Percentiles rank a stretch among this genome's conserved stretches.
phyloP scores from a whole-genome alignment of 2,113 vertebrate genomes.

The Parus major region DNA sequence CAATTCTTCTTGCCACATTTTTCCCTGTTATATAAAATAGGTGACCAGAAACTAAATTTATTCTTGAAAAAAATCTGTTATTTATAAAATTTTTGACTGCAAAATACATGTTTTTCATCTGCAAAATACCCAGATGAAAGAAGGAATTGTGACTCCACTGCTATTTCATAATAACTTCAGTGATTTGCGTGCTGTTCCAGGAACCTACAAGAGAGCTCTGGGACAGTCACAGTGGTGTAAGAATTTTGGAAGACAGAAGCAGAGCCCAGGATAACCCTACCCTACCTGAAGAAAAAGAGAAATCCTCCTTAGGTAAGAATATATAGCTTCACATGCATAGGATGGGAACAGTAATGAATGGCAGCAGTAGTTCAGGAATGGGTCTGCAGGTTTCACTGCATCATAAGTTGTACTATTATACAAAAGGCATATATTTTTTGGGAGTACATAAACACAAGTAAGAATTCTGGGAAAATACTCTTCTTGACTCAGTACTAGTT shows the following conservation, averaged over 20 bases:
- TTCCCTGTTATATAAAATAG: neutral
- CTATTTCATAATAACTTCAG: neutral
- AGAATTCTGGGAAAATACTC: neutral
- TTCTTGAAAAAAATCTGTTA: neutral
- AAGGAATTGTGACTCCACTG: neutral
- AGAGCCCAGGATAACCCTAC: neutral
- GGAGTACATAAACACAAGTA: neutral
- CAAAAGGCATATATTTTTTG: neutral
- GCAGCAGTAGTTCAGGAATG: neutral
- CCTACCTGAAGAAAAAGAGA: neutral
- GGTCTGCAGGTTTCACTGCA: neutral
- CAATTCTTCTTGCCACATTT: neutral
- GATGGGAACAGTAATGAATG: neutral
- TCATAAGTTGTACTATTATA: neutral
- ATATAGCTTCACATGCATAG: rapidly evolving
- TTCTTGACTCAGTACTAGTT: neutral
- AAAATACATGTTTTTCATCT: neutral
- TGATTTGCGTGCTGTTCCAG: neutral
- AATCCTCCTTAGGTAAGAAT: neutral
- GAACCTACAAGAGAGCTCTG: rapidly evolving
- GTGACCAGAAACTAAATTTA: neutral
- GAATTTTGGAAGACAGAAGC: neutral
- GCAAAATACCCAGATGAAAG: neutral
- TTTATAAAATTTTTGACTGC: neutral
- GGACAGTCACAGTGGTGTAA: neutral